Evolutionary conservation across 30 jellyfish, hydroid and myxozoan genomes (phyloP).

Genomic region (Sanderia malayensis): DNA sequence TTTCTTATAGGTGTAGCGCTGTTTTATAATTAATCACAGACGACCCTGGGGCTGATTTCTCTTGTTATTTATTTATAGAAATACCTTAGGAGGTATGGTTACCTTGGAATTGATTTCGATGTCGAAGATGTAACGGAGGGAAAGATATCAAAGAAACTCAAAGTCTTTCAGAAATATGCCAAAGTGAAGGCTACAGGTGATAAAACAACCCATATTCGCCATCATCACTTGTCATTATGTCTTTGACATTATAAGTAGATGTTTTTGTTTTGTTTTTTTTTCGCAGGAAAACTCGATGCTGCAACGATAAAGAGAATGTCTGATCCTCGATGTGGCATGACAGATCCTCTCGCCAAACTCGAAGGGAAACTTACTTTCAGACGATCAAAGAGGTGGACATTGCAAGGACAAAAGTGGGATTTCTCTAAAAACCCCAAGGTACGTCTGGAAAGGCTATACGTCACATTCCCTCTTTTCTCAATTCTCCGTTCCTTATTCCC

Average conservation of each 20-base stretch:
- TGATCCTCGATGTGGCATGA: constrained; percentile 82
- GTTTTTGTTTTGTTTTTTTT: neutral
- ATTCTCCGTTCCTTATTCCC: too few relatives aligned
- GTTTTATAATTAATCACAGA: too few relatives aligned
- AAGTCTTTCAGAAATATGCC: constrained; percentile 2
- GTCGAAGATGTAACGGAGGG: neutral
- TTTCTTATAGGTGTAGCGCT: too few relatives aligned
- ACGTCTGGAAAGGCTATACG: too few relatives aligned
- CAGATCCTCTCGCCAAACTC: constrained; percentile 33
- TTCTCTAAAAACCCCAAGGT: constrained; percentile 1
- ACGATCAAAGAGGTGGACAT: constrained; percentile 40
- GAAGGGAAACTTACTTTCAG: neutral
- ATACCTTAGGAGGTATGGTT: neutral
- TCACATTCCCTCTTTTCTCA: too few relatives aligned
- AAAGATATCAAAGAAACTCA: neutral
- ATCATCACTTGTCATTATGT: neutral
- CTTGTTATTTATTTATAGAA: neutral
- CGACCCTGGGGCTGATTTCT: too few relatives aligned
- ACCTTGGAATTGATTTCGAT: constrained; percentile 1
- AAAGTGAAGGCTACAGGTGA: neutral
- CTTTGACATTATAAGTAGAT: neutral
- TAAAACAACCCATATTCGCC: neutral
- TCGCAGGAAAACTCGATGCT: constrained; percentile 55
- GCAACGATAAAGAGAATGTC: constrained; percentile 36
- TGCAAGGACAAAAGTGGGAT: constrained; percentile 73